These are phyloP conservation scores for Valencia hispanica DNA, from an alignment of 2,797 vertebrate species.

Conservation along the genomic window DNA sequence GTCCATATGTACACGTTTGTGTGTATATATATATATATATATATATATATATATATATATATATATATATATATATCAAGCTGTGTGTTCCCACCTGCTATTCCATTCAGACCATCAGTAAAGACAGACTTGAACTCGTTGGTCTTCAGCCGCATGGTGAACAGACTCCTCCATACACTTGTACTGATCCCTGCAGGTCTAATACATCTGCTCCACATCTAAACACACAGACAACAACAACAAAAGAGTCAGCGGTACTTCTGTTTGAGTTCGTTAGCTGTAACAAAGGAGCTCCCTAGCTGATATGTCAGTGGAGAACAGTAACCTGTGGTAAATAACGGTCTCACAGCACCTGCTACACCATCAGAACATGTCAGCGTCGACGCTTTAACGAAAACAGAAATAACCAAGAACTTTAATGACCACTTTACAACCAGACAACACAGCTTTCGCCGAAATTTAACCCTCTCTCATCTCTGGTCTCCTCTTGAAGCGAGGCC, in stretches of 20 bases:
- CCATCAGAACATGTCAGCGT: not conserved
- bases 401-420: not conserved
- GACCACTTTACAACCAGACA: not conserved
- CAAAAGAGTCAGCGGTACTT: not conserved
- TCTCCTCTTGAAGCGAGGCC: not conserved
- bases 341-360: not conserved
- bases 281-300: constrained; percentile 5
- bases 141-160: constrained; percentile 88
- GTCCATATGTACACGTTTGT: too few species aligned
- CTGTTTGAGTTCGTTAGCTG: not conserved
- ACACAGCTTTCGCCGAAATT: not conserved
- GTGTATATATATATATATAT: too few species aligned
- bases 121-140: constrained; percentile 90
- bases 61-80: too few species aligned
- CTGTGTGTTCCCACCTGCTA: constrained; percentile 84
- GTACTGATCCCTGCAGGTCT: constrained; percentile 42
- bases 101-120: constrained; percentile 86
- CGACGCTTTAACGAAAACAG: not conserved
- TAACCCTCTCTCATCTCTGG: not conserved
- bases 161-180: constrained; percentile 69
- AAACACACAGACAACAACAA: constrained; percentile 3
- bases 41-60: too few species aligned
- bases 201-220: constrained; percentile 80
- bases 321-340: not conserved
- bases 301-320: not conserved